Evolutionary conservation across 2,888 invertebrate species (phyloP), one percentile per base, ranked within the genome.

Genomic region (Prenolepis imparis): DNA sequence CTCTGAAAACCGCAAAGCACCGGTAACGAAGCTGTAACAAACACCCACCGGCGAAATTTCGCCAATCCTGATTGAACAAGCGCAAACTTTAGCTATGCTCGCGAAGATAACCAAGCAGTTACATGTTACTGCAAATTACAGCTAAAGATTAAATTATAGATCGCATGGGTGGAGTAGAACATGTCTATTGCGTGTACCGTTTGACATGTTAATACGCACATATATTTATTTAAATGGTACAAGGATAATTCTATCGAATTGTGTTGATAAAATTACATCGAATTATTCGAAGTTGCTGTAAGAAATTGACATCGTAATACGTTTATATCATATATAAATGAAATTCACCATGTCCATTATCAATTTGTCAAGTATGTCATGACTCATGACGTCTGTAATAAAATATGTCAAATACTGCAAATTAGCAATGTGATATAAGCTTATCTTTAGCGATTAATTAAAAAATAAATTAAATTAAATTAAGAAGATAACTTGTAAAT

Each of bases 11-110:
- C 66, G 39, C 48, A 67, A 36, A 55, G 36, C 67, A 68, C 41
- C n/a, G 44, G 48, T 39, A 66, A 57, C 59, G 82, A 75, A 82
- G 61, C 73, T 73, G 48, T 74, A 74, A 59, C 75, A 24, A 39
- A 48, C 28, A 67, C 44, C 57, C 41, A 32, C 36, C 12, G 52
- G 36, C 36, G 41, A 52, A 77, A 77, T 83, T 83, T 67, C 59
- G 77, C 78, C 61, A 66, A 78, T 83, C 68, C 59, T 57, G 57
- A 59, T 24, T 75, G 41, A 75, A 63, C 66, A n/a, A 72, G 15
- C 44, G 61, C 63, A 67, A 52, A 75, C 39, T 59, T 68, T 44
- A 36, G 44, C 39, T 59, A 21, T 41, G 21, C 57, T 18, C 0
- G 44, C 70, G 57, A 57, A 57, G 41, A 59, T 59, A 70, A 70